Evolutionary conservation across 2,888 invertebrate species (phyloP).

Genomic region (Papilio gigon): DNA sequence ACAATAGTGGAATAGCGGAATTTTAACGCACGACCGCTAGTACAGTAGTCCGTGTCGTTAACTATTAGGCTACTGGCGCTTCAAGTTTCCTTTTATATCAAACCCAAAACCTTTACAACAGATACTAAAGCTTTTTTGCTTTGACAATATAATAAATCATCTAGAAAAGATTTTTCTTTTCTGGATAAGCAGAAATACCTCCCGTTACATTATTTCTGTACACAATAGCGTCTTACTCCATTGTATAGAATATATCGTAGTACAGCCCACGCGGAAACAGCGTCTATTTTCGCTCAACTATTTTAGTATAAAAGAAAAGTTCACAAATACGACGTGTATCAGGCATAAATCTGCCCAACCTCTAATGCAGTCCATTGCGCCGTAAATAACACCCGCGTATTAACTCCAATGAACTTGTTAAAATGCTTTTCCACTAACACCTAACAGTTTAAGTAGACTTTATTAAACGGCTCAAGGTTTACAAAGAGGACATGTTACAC

Average conservation of each 20-base stretch:
- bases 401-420: neutral
- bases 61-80: no score
- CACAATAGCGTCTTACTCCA: conserved; percentile 11
- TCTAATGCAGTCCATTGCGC: conserved; percentile 27
- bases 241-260: conserved; percentile 27
- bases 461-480: no score
- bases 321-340: conserved; percentile 3
- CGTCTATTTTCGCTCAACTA: conserved; percentile 30
- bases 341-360: conserved; percentile 37
- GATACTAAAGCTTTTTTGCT: neutral
- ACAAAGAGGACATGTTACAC: no score
- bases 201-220: neutral
- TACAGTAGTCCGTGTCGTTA: no score
- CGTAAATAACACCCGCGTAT: conserved; percentile 8
- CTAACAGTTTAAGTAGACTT: no score
- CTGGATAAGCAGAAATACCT: conserved; percentile 13
- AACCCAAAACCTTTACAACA: neutral
- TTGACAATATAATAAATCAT: conserved; percentile 3
- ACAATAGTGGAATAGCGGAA: no score
- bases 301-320: conserved; percentile 35
- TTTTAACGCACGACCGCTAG: no score
- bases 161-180: no score
- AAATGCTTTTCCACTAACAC: conserved; percentile 22
- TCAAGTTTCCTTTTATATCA: neutral
- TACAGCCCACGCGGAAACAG: conserved; percentile 30